phyloP scores from a whole-genome alignment of 2,797 vertebrate species.

The Dendrocincla tyrannina region DNA sequence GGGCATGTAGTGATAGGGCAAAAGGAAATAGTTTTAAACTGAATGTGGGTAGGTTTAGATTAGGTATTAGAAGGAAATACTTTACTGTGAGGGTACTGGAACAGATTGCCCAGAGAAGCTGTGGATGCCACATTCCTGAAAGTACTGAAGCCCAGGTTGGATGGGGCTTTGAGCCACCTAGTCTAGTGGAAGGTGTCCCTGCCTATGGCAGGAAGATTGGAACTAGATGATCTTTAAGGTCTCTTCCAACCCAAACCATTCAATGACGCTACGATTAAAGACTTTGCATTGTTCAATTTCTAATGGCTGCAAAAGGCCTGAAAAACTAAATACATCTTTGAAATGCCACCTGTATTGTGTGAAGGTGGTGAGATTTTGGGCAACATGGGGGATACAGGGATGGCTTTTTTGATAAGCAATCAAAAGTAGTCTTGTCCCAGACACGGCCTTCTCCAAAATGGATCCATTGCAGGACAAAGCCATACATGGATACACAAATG shows the following conservation, averaged over 20 bases:
- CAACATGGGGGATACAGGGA: rapidly evolving
- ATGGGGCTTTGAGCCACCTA: neutral
- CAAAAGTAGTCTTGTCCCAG: neutral
- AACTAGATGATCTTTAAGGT: neutral
- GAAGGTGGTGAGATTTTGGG: neutral
- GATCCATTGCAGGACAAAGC: neutral
- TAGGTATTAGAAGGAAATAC: neutral
- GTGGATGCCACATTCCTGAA: neutral
- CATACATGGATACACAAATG: neutral
- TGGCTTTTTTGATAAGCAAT: neutral
- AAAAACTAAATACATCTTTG: neutral
- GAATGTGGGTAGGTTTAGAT: neutral
- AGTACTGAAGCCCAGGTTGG: neutral
- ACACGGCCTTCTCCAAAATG: neutral
- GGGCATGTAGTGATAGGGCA: neutral
- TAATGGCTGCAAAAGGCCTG: neutral
- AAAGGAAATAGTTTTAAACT: neutral
- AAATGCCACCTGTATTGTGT: neutral
- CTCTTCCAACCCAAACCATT: neutral
- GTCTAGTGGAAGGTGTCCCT: neutral
- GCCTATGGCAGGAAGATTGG: rapidly evolving
- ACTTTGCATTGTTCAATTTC: neutral
- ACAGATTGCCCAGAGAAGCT: neutral
- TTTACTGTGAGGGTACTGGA: neutral
- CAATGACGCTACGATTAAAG: neutral